These are phyloP conservation scores for Monomorium pharaonis DNA, from an alignment of 1,140 invertebrate species.

Conservation along the genomic window DNA sequence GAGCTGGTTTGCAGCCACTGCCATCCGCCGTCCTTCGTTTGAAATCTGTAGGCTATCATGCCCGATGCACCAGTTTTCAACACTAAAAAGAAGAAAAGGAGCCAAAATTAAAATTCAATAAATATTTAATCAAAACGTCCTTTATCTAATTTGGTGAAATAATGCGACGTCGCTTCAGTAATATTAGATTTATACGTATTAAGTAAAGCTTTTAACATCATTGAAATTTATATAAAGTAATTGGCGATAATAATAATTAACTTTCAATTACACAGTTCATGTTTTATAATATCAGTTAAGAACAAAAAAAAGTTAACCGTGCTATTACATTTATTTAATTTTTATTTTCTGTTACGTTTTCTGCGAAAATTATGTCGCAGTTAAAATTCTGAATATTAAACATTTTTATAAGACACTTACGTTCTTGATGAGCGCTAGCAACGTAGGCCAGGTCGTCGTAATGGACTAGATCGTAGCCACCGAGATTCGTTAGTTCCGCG, in stretches of 20 bases:
- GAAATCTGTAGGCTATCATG: constrained; percentile 98
- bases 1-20: constrained; percentile 99
- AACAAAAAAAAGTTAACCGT: too few species aligned
- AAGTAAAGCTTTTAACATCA: not conserved
- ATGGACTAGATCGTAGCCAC: constrained; percentile 98
- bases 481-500: constrained; percentile 95
- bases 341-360: not conserved
- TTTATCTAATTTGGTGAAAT: not conserved
- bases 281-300: not conserved
- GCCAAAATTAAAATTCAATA: not conserved
- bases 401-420: constrained; percentile 89
- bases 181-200: not conserved
- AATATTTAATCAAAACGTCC: not conserved
- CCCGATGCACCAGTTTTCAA: constrained; percentile 99
- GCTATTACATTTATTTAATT: not conserved
- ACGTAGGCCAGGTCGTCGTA: constrained; percentile 98
- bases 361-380: not conserved
- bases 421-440: constrained; percentile 99
- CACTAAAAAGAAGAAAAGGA: constrained; percentile 88
- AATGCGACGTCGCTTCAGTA: not conserved
- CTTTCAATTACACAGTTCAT: not conserved
- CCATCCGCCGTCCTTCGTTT: constrained; percentile 97
- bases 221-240: not conserved
- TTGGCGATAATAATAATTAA: not conserved
- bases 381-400: not conserved